Conservation (phyloP, 2,888 invertebrate genomes). For the Nomada goodeniana region DNA sequence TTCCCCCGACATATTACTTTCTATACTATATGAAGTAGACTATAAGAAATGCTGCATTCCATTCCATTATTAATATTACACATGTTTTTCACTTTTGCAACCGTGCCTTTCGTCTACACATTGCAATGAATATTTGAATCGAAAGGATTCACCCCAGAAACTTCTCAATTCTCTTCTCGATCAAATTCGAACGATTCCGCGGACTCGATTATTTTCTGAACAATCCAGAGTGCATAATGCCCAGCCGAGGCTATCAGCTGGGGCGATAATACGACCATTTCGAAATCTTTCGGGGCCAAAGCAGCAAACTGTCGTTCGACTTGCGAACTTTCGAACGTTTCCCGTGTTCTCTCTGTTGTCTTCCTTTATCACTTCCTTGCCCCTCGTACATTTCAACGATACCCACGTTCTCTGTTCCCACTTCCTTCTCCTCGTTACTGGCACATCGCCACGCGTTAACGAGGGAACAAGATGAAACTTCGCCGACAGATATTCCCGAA, state of each 20-base stretch:
- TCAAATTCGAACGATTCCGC: neutral
- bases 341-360: neutral
- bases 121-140: no score
- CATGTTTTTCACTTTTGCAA: no score
- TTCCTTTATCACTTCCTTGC: constrained; percentile 27
- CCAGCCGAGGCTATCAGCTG: constrained; percentile 70
- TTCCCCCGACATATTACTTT: neutral
- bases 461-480: constrained; percentile 61
- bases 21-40: no score
- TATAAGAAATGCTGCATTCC: no score
- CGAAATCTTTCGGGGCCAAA: constrained; percentile 40
- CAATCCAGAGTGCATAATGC: constrained; percentile 69
- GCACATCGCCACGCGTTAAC: constrained; percentile 60
- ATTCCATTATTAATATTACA: no score
- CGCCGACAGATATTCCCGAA: constrained; percentile 46
- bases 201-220: constrained; percentile 48
- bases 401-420: constrained; percentile 15
- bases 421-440: constrained; percentile 48
- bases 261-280: constrained; percentile 59
- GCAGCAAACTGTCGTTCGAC: constrained; percentile 67
- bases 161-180: neutral
- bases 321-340: constrained; percentile 59
- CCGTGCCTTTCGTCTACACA: no score
- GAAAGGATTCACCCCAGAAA: no score
- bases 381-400: constrained; percentile 12